phyloP scores from a whole-genome alignment of 2,113 vertebrate genomes.

The Holacanthus passer region DNA sequence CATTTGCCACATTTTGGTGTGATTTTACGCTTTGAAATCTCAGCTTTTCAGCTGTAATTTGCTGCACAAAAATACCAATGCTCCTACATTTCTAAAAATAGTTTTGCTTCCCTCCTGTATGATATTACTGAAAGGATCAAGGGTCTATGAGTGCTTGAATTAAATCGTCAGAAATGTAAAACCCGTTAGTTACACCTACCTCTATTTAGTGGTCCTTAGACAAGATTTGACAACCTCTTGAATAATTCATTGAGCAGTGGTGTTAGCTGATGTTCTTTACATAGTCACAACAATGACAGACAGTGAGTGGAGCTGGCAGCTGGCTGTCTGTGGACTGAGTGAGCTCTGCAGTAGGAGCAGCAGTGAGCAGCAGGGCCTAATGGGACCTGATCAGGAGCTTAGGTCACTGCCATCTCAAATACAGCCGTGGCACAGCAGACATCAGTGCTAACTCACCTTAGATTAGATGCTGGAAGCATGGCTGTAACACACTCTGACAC shows the following conservation, averaged over 20 bases:
- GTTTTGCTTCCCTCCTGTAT: background rate
- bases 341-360: slow-evolving; percentile 44
- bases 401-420: slow-evolving; percentile 83
- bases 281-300: slow-evolving; percentile 32
- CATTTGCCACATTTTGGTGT: background rate
- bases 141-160: background rate
- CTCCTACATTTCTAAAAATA: slow-evolving; percentile 6
- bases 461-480: slow-evolving; percentile 70
- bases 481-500: slow-evolving; percentile 77
- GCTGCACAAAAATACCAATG: background rate
- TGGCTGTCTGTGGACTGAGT: slow-evolving; percentile 53
- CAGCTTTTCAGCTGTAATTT: slow-evolving; percentile 16
- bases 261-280: slow-evolving; percentile 34
- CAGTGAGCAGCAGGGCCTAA: slow-evolving; percentile 67
- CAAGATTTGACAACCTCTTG: background rate
- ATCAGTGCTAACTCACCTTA: slow-evolving; percentile 77
- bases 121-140: background rate
- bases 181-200: background rate
- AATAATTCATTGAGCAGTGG: slow-evolving; percentile 9
- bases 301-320: slow-evolving; percentile 64
- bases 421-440: slow-evolving; percentile 71
- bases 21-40: slow-evolving; percentile 13
- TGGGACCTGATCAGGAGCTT: slow-evolving; percentile 82
- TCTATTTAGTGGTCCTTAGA: background rate
- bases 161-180: slow-evolving; percentile 21